Evolutionary conservation across 2,113 vertebrate species (phyloP).

Genomic region (Ophthalmolycus amberensis): DNA sequence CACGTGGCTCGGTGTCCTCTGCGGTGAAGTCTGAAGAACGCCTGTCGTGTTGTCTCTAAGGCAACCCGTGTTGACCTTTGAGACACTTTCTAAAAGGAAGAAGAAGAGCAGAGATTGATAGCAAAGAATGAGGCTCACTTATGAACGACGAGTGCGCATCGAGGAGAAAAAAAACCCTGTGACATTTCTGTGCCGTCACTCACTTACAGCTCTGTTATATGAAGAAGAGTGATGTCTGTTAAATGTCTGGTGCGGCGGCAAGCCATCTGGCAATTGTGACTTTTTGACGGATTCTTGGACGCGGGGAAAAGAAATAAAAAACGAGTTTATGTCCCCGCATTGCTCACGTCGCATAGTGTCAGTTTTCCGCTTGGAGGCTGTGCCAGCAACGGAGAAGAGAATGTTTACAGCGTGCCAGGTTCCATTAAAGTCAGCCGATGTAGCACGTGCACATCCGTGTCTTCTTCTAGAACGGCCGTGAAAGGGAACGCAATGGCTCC

Average conservation of each 20-base stretch:
- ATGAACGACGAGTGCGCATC: neutral
- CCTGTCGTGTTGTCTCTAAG: neutral
- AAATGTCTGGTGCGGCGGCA: slow-evolving; percentile 24
- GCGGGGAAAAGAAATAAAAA: neutral
- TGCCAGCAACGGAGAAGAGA: neutral
- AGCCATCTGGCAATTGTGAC: slow-evolving; percentile 49
- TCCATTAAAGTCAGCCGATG: neutral
- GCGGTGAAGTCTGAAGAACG: neutral
- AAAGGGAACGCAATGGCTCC: neutral
- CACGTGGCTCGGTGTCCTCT: neutral
- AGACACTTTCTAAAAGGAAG: neutral
- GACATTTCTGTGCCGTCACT: neutral
- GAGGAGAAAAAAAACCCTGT: neutral
- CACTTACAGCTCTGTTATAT: neutral
- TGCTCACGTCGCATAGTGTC: slow-evolving; percentile 15
- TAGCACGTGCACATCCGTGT: neutral
- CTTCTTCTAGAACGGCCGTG: neutral
- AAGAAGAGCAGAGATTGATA: neutral
- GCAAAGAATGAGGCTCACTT: neutral
- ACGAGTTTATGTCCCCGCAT: slow-evolving; percentile 15
- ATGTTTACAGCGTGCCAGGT: neutral
- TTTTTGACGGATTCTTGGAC: slow-evolving; percentile 39
- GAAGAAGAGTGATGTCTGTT: slow-evolving; percentile 22
- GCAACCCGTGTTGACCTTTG: neutral
- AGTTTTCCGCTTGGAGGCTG: neutral